These are phyloP conservation scores for Lates japonicus DNA, from an alignment of 2,797 vertebrate species.

Conservation along the genomic window DNA sequence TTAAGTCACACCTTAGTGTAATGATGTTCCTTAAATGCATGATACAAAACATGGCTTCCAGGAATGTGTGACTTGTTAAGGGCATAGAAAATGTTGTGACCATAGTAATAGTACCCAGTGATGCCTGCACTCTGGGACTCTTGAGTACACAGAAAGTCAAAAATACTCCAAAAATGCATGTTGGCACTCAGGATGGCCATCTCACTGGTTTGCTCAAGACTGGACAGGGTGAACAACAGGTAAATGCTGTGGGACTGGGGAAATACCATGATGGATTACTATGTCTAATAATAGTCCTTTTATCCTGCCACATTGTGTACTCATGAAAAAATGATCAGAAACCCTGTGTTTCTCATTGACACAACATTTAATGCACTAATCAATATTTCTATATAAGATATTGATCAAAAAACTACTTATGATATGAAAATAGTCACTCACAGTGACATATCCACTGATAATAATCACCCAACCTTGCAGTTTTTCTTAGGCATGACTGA, in stretches of 20 bases:
- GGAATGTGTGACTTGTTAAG: neutral
- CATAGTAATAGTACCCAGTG: too few relatives aligned
- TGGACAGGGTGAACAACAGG: constrained; percentile 1
- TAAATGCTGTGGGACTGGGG: neutral
- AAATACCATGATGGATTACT: neutral
- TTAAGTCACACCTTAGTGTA: neutral
- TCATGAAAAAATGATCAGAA: neutral
- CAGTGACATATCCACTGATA: neutral
- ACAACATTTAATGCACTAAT: neutral
- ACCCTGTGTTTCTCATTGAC: neutral
- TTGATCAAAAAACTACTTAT: neutral
- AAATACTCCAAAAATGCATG: too few relatives aligned
- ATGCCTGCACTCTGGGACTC: too few relatives aligned
- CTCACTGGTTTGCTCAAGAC: neutral
- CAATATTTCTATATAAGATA: neutral
- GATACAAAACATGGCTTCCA: neutral
- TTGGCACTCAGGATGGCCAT: too few relatives aligned
- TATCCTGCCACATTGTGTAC: too few relatives aligned
- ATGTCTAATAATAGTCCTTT: too few relatives aligned
- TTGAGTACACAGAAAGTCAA: too few relatives aligned
- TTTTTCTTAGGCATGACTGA: too few relatives aligned
- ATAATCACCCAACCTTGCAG: too few relatives aligned
- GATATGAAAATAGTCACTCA: neutral
- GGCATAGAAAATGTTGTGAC: too few relatives aligned
- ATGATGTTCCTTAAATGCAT: neutral